phyloP scores from a whole-genome alignment of 1,140 invertebrate genomes.

The Ladona fulva region DNA sequence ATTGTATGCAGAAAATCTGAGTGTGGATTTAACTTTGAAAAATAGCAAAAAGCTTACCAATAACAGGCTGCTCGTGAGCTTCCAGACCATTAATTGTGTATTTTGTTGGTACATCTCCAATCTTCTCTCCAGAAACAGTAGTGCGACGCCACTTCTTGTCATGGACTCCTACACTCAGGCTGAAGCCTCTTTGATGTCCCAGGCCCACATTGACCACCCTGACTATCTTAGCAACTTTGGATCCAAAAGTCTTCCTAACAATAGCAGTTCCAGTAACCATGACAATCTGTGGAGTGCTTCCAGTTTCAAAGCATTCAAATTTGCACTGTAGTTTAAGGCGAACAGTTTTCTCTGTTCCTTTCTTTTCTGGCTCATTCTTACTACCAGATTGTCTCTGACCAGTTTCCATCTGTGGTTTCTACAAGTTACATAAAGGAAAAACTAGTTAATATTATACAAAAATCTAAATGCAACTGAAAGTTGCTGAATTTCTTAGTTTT shows the following conservation, averaged over 20 bases:
- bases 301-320: slow-evolving; percentile 54
- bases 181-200: slow-evolving; percentile 44
- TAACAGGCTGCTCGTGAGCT: slow-evolving; percentile 61
- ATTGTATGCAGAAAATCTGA: too few species aligned
- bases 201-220: slow-evolving; percentile 49
- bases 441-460: too few species aligned
- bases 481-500: too few species aligned
- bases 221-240: slow-evolving; percentile 38
- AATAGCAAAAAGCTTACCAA: too few species aligned
- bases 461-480: too few species aligned
- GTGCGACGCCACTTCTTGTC: slow-evolving; percentile 45
- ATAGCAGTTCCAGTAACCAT: slow-evolving; percentile 45
- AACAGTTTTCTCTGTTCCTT: slow-evolving; percentile 50
- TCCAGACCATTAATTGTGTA: slow-evolving; percentile 58
- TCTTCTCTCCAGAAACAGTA: slow-evolving; percentile 46
- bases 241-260: slow-evolving; percentile 38
- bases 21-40: too few species aligned
- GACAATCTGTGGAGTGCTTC: slow-evolving; percentile 37
- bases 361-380: background rate
- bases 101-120: slow-evolving; percentile 54
- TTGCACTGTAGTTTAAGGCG: slow-evolving; percentile 51
- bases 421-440: slow-evolving; percentile 22
- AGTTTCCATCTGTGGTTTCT: slow-evolving; percentile 40
- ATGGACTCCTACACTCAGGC: slow-evolving; percentile 51
- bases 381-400: slow-evolving; percentile 33